Evolutionary conservation across 2,888 invertebrate species (phyloP), one percentile per base, ranked within the genome.

Genomic region (Drosophila macrospina): DNA sequence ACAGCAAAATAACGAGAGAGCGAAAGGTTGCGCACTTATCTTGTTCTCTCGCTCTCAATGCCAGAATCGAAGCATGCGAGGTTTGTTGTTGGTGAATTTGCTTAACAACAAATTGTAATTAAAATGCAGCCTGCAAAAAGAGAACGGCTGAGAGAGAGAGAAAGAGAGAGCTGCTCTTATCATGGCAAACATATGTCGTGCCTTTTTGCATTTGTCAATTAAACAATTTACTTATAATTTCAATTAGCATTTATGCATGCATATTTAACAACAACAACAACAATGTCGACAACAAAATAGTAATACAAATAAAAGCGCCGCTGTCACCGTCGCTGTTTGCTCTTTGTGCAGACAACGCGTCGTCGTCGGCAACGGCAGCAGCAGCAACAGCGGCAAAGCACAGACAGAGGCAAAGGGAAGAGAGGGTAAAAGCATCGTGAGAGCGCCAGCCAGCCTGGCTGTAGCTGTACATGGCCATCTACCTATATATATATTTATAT

Each of bases 41-140:
- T 44, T 34, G 52, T 57, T 52, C 61, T 60, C 59, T 56, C 39
- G 13, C 51, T 65, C 56, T 39, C 76, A 59, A 69, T 63, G 34
- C 16, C 45, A 69, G 41, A 52, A 50, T 34, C 42, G 28, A 39
- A 41, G 39, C 47, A 45, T 51, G 32, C 50, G 11, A 50, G 13
- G 37, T 28, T 39, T 51, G 41, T 52, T 39, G 32, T 67, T 74
- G 72, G 51, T 74, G 75, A 56, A 60, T 51, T 36, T 36, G 42
- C 28, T 24, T 50, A 68, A 75, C 55, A 73, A 74, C 70, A 69
- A 74, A 75, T 44, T 64, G 59, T 64, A 69, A 75, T 74, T 74
- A 75, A 69, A 75, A 64, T 82, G 74, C 73, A 69, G 69, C 41
- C 50, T 56, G 57, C 60, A 15, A 37, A 37, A 37, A 36, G 20